Percentiles rank a stretch among this genome's conserved stretches.
These are phyloP conservation scores for Rosalia funebris DNA, from an alignment of 2,888 invertebrate species.

Conservation along the genomic window DNA sequence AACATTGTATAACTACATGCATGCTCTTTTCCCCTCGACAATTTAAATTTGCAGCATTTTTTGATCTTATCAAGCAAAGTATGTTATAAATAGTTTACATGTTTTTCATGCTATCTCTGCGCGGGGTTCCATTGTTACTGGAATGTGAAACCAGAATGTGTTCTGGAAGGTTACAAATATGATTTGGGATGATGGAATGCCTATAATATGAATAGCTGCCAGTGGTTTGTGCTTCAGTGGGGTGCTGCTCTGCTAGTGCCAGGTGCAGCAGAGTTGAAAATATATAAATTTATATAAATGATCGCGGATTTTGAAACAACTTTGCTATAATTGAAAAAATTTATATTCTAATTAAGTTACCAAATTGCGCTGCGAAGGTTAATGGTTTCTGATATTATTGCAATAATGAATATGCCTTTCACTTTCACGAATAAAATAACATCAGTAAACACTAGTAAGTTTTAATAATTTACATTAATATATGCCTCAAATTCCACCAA, in stretches of 20 bases:
- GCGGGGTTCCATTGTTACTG: slow-evolving; percentile 55
- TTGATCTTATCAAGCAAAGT: slow-evolving; percentile 35
- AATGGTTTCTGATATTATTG: not conserved
- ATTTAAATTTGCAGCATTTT: slow-evolving; percentile 26
- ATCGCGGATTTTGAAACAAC: slow-evolving; percentile 15
- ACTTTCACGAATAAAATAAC: not conserved
- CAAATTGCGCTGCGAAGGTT: not conserved
- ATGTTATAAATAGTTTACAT: slow-evolving; percentile 40
- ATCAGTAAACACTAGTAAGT: too few species aligned
- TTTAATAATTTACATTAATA: too few species aligned
- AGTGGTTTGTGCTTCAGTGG: slow-evolving; percentile 55
- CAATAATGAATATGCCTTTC: not conserved
- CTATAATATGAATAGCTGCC: slow-evolving; percentile 55
- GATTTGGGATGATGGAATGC: slow-evolving; percentile 60
- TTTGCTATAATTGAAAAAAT: not conserved
- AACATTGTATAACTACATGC: too few species aligned
- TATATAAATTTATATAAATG: slow-evolving; percentile 34
- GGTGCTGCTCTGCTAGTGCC: slow-evolving; percentile 41
- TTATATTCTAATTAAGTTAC: not conserved
- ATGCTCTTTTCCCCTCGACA: too few species aligned
- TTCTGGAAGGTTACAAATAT: slow-evolving; percentile 58
- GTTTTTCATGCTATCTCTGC: slow-evolving; percentile 45
- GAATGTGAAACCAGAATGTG: slow-evolving; percentile 59
- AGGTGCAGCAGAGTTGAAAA: slow-evolving; percentile 37
- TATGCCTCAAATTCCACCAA: too few species aligned